Evolutionary conservation across 2,888 invertebrate genomes (phyloP).

Genomic region (Cartodere bifasciata): DNA sequence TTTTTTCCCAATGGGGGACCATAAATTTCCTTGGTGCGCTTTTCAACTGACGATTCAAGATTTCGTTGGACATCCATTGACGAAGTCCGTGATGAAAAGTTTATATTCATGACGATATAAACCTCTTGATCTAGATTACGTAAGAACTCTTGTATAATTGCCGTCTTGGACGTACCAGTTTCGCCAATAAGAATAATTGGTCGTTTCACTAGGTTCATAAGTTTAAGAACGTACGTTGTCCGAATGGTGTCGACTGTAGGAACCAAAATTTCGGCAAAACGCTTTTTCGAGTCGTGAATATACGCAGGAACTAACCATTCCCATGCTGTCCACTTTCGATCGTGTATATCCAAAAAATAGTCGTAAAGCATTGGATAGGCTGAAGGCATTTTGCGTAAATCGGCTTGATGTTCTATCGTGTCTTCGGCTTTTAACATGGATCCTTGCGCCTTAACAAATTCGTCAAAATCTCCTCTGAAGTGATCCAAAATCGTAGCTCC

Average conservation of each 20-base stretch:
- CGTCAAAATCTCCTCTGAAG: constrained; percentile 62
- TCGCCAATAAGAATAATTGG: constrained; percentile 82
- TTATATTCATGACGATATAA: constrained; percentile 71
- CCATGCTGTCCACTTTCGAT: constrained; percentile 74
- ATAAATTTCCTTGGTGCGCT: constrained; percentile 78
- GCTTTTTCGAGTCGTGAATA: constrained; percentile 51
- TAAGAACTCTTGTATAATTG: constrained; percentile 73
- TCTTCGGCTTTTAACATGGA: constrained; percentile 61
- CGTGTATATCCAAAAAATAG: constrained; percentile 59
- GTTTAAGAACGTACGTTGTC: constrained; percentile 62
- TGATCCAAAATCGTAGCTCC: constrained; percentile 65
- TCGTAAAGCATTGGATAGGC: constrained; percentile 64
- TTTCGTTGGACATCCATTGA: constrained; percentile 83
- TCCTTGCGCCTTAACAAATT: constrained; percentile 56
- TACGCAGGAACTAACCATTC: constrained; percentile 66
- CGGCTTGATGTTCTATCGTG: constrained; percentile 46
- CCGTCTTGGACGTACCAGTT: constrained; percentile 87
- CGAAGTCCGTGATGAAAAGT: constrained; percentile 84
- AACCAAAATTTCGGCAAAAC: constrained; percentile 75
- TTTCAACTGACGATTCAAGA: constrained; percentile 78
- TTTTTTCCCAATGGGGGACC: constrained; percentile 86
- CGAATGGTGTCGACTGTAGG: constrained; percentile 81
- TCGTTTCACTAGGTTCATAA: constrained; percentile 61
- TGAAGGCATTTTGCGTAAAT: constrained; percentile 62
- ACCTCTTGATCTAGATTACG: constrained; percentile 52